Evolutionary conservation across 2,113 vertebrate species (phyloP).

Genomic region (Cololabis saira): DNA sequence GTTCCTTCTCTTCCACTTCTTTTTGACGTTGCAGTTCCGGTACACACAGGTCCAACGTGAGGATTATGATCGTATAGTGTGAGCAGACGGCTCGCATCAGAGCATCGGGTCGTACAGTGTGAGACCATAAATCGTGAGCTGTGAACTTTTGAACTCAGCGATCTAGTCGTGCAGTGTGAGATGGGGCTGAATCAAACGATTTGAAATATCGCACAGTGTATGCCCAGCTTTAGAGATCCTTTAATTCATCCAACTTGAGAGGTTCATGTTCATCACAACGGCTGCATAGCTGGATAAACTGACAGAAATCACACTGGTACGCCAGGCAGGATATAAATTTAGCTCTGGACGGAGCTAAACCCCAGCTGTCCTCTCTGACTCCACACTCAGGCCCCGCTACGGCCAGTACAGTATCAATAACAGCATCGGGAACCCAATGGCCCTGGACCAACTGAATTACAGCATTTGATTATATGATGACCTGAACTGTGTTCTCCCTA

Average conservation of each 20-base stretch:
- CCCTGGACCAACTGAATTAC: constrained; percentile 24
- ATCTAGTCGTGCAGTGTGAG: no score
- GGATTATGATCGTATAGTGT: no score
- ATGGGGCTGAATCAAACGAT: no score
- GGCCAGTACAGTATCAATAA: constrained; percentile 12
- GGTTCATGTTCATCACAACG: background rate
- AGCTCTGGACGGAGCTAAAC: constrained; percentile 28
- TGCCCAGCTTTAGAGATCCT: no score
- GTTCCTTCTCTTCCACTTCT: no score
- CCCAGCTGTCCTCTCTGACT: constrained; percentile 51
- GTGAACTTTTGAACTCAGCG: no score
- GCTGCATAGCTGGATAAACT: background rate
- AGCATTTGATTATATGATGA: constrained; percentile 27
- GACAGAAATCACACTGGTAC: background rate
- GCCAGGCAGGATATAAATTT: constrained; percentile 50
- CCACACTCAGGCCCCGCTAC: constrained; percentile 12
- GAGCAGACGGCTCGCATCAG: no score
- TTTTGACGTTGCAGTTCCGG: no score
- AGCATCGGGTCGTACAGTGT: no score
- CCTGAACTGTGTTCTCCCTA: background rate
- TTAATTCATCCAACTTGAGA: constrained; percentile 6
- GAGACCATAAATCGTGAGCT: no score
- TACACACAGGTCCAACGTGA: no score
- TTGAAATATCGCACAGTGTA: no score
- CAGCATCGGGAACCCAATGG: constrained; percentile 20